Conservation (phyloP, 2,888 invertebrate genomes). For the Dione juno region DNA sequence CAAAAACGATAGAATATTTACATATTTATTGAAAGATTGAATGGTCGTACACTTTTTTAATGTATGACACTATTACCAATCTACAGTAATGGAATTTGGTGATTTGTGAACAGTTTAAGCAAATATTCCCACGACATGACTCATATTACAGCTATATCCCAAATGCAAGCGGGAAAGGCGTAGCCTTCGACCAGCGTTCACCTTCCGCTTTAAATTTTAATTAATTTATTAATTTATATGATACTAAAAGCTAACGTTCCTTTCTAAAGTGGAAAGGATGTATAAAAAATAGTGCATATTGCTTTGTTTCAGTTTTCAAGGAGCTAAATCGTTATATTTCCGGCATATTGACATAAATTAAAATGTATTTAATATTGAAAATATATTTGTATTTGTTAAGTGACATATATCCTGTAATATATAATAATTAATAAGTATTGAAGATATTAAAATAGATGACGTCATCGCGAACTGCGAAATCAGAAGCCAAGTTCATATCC, state of each 20-base stretch:
- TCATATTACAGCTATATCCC: slow-evolving; percentile 35
- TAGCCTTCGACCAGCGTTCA: slow-evolving; percentile 10
- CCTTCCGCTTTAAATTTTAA: slow-evolving; percentile 17
- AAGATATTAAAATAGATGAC: too few species aligned
- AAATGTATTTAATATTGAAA: not conserved
- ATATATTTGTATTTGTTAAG: not conserved
- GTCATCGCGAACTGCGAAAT: too few species aligned
- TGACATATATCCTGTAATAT: too few species aligned
- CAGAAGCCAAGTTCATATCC: too few species aligned
- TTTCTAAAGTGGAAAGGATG: slow-evolving; percentile 1
- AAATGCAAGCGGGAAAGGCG: slow-evolving; percentile 36
- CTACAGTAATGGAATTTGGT: slow-evolving; percentile 2
- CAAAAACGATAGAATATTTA: not conserved
- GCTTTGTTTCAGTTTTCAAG: slow-evolving; percentile 8
- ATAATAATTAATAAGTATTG: not conserved
- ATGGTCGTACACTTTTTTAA: not conserved
- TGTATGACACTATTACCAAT: not conserved
- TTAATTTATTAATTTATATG: slow-evolving; percentile 8
- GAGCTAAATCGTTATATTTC: not conserved
- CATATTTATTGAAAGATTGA: not conserved
- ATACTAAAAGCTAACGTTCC: not conserved
- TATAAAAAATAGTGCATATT: not conserved
- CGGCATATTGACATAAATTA: not conserved
- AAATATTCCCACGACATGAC: slow-evolving; percentile 46
- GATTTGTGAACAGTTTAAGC: slow-evolving; percentile 19